A percentile compares a stretch with the other conserved stretches of the same genome.
Conservation (phyloP, 64 coral and sea anemone genomes). For the Hydrozoanthus tunicans region DNA sequence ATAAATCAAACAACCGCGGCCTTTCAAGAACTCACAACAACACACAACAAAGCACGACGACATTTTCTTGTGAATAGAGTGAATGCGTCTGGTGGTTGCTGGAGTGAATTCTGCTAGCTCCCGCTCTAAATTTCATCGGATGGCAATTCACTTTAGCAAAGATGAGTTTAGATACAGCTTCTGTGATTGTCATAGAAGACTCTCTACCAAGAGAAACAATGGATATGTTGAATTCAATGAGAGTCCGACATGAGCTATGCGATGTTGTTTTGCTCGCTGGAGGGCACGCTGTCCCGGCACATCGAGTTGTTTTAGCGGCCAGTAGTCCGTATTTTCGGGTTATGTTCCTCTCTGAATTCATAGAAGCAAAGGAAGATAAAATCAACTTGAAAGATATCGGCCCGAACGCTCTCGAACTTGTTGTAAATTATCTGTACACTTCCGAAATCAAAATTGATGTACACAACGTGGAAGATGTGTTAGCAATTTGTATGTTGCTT, state of each 20-base stretch:
- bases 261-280: constrained; percentile 83
- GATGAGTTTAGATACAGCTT: constrained; percentile 79
- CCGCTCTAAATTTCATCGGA: constrained; percentile 28
- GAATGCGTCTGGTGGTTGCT: constrained; percentile 20
- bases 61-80: not conserved
- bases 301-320: constrained; percentile 90
- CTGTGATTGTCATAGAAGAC: constrained; percentile 70
- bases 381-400: constrained; percentile 81
- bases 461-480: constrained; percentile 82
- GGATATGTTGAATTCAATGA: constrained; percentile 84
- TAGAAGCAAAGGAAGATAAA: constrained; percentile 77
- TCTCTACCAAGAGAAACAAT: constrained; percentile 80
- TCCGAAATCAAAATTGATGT: constrained; percentile 88
- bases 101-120: constrained; percentile 7
- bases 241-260: constrained; percentile 74
- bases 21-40: constrained; percentile 47
- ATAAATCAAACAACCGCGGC: constrained; percentile 45
- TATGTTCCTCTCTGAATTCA: constrained; percentile 97
- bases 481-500: constrained; percentile 82
- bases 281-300: constrained; percentile 61
- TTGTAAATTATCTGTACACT: constrained; percentile 94
- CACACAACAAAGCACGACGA: not conserved
- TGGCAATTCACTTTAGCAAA: constrained; percentile 36
- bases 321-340: constrained; percentile 97
- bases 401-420: constrained; percentile 62